Base-by-base conservation (phyloP, 2,113 vertebrate species). In the Cranoglanis bouderius region DNA sequence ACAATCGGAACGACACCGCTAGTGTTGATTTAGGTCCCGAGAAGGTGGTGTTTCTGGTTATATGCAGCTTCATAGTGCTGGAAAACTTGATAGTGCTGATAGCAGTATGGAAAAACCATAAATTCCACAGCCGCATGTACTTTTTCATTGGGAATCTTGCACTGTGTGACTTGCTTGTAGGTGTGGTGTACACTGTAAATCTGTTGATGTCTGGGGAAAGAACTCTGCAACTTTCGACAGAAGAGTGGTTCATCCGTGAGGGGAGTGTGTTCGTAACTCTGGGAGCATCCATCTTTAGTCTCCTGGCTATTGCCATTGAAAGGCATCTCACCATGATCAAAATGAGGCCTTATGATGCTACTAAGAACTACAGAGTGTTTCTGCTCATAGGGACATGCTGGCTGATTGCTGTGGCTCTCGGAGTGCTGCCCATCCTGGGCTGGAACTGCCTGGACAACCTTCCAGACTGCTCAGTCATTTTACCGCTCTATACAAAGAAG, bases 271-370 rank as follows among this genome's bases (percentile, higher is more conserved):
- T 99, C 53, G 97, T 98, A 46, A 97, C 98, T 0, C 94, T 99
- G 0, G 95, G 97, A 7, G 98, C 98, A 0, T 99, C 98, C 63
- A 97, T 97, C 40, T 99, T 99, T 83, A 99, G 98, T 81, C 94
- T 99, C 53, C 90, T 99, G 90, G 98, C 98, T 0, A 99, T 99
- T 55, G 98, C 98, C 2, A 98, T 99, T 6, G 98, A 99, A 91
- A 93, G 98, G 67, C 97, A 99, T 93, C 94, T 99, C 93, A 99
- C 98, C 13, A 99, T 99, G 98, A 97, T 99, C 92, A 99, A 99
- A 95, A 99, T 99, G 98, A 96, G 98, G 92, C 98, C 98, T 2
- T 99, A 99, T 0, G 96, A 99, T 0, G 95, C 96, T 29, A 99
- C 96, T 92, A 98, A 98, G 94, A 99, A 97, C 84, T 96, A 98